These are phyloP conservation scores for Pundamilia nyererei DNA, from an alignment of 2,113 vertebrate genomes.

Conservation along the genomic window DNA sequence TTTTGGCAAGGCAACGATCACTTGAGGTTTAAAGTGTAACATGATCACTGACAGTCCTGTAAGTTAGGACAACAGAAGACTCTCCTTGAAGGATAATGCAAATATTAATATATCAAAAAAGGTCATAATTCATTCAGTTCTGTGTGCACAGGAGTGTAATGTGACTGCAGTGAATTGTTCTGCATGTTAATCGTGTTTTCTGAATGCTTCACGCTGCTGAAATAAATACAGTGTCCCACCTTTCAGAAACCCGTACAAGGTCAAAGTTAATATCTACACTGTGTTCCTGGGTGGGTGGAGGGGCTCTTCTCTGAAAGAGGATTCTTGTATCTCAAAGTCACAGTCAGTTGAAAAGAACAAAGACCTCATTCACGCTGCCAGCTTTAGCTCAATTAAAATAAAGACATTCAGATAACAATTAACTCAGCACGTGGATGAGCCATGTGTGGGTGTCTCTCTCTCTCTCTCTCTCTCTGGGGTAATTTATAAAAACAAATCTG, in stretches of 20 bases:
- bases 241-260: not conserved
- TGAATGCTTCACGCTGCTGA: not conserved
- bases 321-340: conserved; percentile 10
- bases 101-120: accelerated
- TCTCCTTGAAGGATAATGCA: not conserved
- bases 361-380: not conserved
- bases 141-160: not conserved
- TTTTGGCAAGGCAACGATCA: not conserved
- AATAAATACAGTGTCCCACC: not conserved
- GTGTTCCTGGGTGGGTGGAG: not conserved
- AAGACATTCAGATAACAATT: conserved; percentile 14
- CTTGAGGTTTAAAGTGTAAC: not conserved
- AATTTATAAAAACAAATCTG: not conserved
- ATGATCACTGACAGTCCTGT: not conserved
- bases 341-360: conserved; percentile 30
- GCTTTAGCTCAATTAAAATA: conserved; percentile 18
- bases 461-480: not conserved
- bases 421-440: not conserved
- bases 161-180: not conserved
- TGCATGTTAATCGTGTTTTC: not conserved
- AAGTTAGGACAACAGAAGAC: accelerated
- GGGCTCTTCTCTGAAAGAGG: not conserved
- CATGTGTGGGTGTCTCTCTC: not conserved
- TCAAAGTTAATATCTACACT: not conserved
- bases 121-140: accelerated